Evolutionary conservation across 2,888 invertebrate species (phyloP).

Genomic region (Phengaris arion): DNA sequence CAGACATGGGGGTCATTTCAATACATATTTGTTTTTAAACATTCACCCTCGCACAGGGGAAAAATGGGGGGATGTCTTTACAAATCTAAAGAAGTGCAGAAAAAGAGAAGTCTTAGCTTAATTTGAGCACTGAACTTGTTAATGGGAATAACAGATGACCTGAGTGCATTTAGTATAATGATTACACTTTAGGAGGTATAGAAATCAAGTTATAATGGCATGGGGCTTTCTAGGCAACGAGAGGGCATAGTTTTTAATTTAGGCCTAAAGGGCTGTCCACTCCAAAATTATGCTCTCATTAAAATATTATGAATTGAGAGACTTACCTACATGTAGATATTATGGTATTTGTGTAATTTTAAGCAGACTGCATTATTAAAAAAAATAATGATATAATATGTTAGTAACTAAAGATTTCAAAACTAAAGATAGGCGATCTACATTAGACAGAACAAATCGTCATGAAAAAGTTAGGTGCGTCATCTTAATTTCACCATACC

Average conservation of each 20-base stretch:
- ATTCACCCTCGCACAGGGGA: constrained; percentile 30
- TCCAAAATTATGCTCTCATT: not conserved
- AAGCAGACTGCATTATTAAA: too few relatives aligned
- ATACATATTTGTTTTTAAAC: constrained; percentile 38
- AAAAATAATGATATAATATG: too few relatives aligned
- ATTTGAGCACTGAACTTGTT: constrained; percentile 18
- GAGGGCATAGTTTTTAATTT: not conserved
- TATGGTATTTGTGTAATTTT: too few relatives aligned
- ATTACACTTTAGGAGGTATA: not conserved
- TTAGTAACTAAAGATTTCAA: not conserved
- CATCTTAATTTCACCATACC: too few relatives aligned
- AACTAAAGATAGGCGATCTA: too few relatives aligned
- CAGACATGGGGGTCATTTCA: constrained; percentile 35
- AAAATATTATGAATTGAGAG: not conserved
- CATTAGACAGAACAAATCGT: too few relatives aligned
- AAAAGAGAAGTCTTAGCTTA: constrained; percentile 2
- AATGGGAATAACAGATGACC: constrained; percentile 7
- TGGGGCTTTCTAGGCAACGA: not conserved
- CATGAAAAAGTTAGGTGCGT: too few relatives aligned
- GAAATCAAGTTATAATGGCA: not conserved
- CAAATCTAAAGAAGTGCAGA: constrained; percentile 1
- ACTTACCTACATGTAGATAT: too few relatives aligned
- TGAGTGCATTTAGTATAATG: not conserved
- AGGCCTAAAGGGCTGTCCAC: not conserved
- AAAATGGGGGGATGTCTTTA: not conserved